A percentile compares a stretch with the other conserved stretches of the same genome.
These are phyloP conservation scores for Sinocyclocheilus rhinocerous DNA, from an alignment of 2,113 vertebrate species.

Conservation along the genomic window DNA sequence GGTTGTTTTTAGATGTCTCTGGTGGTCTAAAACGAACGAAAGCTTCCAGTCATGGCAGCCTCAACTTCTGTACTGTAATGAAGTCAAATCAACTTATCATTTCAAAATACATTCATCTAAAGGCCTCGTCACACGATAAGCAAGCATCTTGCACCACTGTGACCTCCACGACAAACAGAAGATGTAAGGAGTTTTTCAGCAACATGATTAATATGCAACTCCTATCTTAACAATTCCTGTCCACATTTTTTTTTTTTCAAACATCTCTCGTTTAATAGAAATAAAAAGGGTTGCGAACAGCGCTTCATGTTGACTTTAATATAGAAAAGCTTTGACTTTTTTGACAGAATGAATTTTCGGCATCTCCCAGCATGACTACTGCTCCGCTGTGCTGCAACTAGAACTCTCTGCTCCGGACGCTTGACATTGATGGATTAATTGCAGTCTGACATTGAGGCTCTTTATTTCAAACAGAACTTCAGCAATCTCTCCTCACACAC, in stretches of 20 bases:
- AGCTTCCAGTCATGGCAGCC: too few species aligned
- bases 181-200: too few species aligned
- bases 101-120: too few species aligned
- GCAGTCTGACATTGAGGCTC: conserved; percentile 59
- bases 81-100: too few species aligned
- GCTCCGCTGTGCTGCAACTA: conserved; percentile 33
- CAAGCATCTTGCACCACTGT: too few species aligned
- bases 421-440: conserved; percentile 64
- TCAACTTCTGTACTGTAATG: too few species aligned
- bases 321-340: background rate
- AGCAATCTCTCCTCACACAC: conserved; percentile 12
- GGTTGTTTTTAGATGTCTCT: too few species aligned
- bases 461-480: conserved; percentile 51
- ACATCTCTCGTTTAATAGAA: background rate
- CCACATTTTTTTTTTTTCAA: background rate
- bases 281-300: background rate
- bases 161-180: too few species aligned
- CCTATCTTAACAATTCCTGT: background rate
- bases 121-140: too few species aligned
- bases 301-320: background rate
- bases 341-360: conserved; percentile 1
- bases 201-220: background rate
- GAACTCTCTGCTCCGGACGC: conserved; percentile 38
- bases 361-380: background rate
- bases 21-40: too few species aligned